Percentiles rank a stretch among this genome's conserved stretches.
These are phyloP conservation scores for Drosophila saltans DNA, from an alignment of 1,140 invertebrate genomes.

Conservation along the genomic window DNA sequence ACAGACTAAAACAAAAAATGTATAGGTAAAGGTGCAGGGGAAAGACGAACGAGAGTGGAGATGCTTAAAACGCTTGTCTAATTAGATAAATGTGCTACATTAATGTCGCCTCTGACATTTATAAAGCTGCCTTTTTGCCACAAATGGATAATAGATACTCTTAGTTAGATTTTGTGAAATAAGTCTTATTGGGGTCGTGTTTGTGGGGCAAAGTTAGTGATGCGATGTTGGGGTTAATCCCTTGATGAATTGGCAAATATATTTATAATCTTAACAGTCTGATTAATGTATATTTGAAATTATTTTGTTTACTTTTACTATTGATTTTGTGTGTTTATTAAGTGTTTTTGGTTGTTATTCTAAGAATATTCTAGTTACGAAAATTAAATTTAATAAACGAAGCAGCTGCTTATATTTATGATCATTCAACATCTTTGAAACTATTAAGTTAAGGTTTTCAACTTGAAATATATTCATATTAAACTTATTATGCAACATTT, in stretches of 20 bases:
- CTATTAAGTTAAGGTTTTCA: no score
- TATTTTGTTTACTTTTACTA: background rate
- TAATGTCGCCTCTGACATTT: constrained; percentile 76
- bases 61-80: constrained; percentile 73
- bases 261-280: background rate
- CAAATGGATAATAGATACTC: constrained; percentile 31
- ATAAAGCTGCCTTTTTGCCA: constrained; percentile 57
- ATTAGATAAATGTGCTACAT: constrained; percentile 80
- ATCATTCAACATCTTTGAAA: no score
- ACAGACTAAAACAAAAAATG: background rate
- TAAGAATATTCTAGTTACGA: no score
- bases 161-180: constrained; percentile 1
- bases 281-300: background rate
- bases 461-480: no score
- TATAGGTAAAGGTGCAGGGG: background rate
- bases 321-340: background rate
- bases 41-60: constrained; percentile 4
- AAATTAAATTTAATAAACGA: no score
- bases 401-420: no score
- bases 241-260: background rate
- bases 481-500: no score
- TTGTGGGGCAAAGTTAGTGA: constrained; percentile 15
- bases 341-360: no score
- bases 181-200: constrained; percentile 10
- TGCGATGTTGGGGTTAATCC: constrained; percentile 34